phyloP scores from a whole-genome alignment of 2,113 vertebrate species.

The Chroicocephalus ridibundus region DNA sequence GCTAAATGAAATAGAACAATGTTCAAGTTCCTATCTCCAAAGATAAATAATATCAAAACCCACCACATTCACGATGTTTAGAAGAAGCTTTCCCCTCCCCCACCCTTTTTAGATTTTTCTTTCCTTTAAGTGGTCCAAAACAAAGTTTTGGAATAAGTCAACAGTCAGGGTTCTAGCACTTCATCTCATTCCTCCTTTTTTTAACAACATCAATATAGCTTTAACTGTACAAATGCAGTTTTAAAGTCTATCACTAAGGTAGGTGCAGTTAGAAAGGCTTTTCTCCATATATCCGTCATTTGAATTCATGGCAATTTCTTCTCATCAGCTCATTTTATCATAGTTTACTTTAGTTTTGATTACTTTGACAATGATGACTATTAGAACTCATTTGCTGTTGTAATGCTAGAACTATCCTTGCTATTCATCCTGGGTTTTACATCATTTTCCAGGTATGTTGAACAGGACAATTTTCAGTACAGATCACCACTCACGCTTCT shows the following conservation, averaged over 20 bases:
- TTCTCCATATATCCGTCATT: neutral
- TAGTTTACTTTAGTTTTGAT: neutral
- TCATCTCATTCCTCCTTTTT: neutral
- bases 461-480: neutral
- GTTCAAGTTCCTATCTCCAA: neutral
- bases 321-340: neutral
- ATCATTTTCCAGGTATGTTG: neutral
- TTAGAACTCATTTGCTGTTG: neutral
- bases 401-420: neutral
- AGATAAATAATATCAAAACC: neutral
- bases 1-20: neutral
- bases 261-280: neutral
- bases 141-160: neutral
- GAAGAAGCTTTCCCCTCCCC: fast-evolving
- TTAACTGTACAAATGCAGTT: neutral
- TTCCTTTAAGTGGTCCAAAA: neutral
- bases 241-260: neutral
- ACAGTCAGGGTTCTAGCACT: neutral
- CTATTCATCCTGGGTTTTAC: neutral
- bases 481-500: neutral
- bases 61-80: neutral
- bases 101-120: fast-evolving
- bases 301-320: neutral
- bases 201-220: neutral
- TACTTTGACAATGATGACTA: neutral